These are phyloP conservation scores for Prietella phreatophila DNA, from an alignment of 2,113 vertebrate species.

Conservation along the genomic window DNA sequence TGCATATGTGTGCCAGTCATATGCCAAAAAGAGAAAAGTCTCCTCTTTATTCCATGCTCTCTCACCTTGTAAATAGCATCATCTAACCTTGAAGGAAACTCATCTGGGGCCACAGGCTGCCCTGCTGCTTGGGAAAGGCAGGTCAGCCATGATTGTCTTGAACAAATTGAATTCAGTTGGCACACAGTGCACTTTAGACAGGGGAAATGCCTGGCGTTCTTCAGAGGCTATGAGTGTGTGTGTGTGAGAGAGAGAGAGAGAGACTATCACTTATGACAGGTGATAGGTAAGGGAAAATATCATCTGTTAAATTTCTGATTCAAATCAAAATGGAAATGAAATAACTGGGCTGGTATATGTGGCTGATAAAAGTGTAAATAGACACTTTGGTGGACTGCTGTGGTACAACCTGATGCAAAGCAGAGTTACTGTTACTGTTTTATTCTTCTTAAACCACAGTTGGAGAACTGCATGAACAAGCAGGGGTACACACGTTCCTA, in stretches of 20 bases:
- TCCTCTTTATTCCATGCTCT: background rate
- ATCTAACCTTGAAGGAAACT: conserved; percentile 51
- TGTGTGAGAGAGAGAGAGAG: background rate
- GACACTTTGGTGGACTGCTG: background rate
- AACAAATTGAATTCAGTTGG: conserved; percentile 50
- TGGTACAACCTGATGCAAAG: background rate
- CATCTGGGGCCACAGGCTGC: conserved; percentile 39
- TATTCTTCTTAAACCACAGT: background rate
- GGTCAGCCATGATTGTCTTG: conserved; percentile 38
- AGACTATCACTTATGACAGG: background rate
- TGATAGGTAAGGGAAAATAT: background rate
- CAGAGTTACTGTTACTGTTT: background rate
- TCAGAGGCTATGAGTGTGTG: background rate
- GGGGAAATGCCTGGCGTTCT: conserved; percentile 17
- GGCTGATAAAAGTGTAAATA: background rate
- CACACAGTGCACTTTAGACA: conserved; percentile 13
- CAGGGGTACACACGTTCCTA: background rate
- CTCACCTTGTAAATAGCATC: conserved; percentile 24
- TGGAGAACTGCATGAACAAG: background rate
- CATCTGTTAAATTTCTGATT: background rate
- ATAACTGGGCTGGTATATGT: background rate
- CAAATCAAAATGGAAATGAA: background rate
- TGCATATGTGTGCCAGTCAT: background rate
- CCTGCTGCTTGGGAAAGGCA: conserved; percentile 17
- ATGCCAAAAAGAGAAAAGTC: background rate